Base-by-base conservation (phyloP, 2,888 invertebrate species). In the Zygaena filipendulae region DNA sequence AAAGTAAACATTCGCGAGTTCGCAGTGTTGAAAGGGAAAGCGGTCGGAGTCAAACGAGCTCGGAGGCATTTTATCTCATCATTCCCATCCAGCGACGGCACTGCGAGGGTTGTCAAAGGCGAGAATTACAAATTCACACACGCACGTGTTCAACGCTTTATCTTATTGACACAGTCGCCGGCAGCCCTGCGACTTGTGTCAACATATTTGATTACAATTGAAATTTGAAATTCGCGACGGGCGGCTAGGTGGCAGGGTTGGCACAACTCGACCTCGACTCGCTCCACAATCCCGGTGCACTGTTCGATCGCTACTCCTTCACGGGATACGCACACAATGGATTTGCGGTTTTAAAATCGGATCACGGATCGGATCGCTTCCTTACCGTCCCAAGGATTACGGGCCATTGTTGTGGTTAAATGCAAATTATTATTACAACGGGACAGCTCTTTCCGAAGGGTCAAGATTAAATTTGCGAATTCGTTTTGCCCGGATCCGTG, bases 191-290 rank as follows among this genome's bases (percentile, higher is more conserved):
- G n/a, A n/a, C n/a, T n/a, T 47, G 47, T 40, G 42, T 33, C 45
- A 51, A 55, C 60, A 59, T 66, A 69, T 71, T 68, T 67, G 68
- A 67, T 69, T 66, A 62, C 68, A 61, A 67, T 66, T 61, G 63
- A 63, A 68, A 62, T 57, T 60, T 52, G 52, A 44, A 38, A 50
- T n/a, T n/a, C n/a, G n/a, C n/a, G n/a, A 41, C 37, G 42, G 35
- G 40, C 42, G 25, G 25, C 11, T 25, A 29, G 29, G 46, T 42
- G 44, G 35, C 42, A 36, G 37, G 35, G 34, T 27, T 12, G 13
- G 30, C 33, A 37, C 35, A 40, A 33, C 34, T 33, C 33, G 24
- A 32, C 29, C 11, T 33, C 11, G 24, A 21, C 11, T 27, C 24
- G 30, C 24, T 30, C 27, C 27, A n/a, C n/a, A n/a, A n/a, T n/a